Evolutionary conservation across 2,888 invertebrate genomes (phyloP).

Genomic region (Limnephilus lunatus): DNA sequence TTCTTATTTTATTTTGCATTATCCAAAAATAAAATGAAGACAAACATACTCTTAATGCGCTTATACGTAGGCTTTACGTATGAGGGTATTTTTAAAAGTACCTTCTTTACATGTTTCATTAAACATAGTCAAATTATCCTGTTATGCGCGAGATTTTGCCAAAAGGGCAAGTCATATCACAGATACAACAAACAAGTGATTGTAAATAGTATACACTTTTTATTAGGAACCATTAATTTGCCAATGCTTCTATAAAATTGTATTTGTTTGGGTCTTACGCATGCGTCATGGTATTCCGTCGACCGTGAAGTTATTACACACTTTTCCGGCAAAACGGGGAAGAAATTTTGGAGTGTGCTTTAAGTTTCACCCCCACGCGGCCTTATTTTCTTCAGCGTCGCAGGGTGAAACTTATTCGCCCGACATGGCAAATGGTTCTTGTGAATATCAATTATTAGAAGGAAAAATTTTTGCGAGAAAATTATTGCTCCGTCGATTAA

Average conservation of each 20-base stretch:
- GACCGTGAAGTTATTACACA: conserved; percentile 64
- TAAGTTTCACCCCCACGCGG: conserved; percentile 14
- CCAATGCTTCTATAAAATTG: background rate
- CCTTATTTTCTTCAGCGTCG: background rate
- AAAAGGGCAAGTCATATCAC: background rate
- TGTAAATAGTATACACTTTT: background rate
- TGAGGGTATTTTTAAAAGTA: background rate
- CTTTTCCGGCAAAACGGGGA: conserved; percentile 58
- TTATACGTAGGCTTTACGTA: background rate
- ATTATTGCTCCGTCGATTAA: conserved; percentile 48
- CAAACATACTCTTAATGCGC: background rate
- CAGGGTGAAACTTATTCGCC: conserved; percentile 42
- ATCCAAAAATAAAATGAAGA: background rate
- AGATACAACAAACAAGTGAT: background rate
- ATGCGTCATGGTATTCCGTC: conserved; percentile 44
- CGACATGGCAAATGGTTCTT: conserved; percentile 62
- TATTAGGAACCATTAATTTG: background rate
- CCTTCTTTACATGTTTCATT: background rate
- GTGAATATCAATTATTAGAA: conserved; percentile 64
- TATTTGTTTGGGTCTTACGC: conserved; percentile 5
- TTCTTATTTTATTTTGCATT: background rate
- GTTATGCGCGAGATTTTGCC: background rate
- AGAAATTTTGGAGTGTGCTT: conserved; percentile 21
- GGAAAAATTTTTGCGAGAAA: conserved; percentile 59
- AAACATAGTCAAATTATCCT: background rate